Base-by-base conservation (phyloP, 2,113 vertebrate species). In the Cyprinodon variegatus region DNA sequence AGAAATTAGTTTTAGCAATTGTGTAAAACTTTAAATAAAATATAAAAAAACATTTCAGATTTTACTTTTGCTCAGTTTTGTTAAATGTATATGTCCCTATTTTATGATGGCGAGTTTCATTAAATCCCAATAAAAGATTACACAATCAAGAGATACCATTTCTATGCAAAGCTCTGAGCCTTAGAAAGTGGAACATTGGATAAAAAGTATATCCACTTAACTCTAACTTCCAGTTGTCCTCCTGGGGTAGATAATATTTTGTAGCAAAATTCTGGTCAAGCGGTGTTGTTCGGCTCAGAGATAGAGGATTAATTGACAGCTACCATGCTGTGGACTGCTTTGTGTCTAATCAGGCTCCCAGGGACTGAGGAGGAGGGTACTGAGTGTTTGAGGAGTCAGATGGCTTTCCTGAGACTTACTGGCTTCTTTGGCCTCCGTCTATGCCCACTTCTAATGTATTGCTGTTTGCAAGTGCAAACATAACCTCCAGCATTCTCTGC, bases 341-440 rank as follows among this genome's bases (percentile, higher is more conserved):
- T 87, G 43, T 79, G 57, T 80, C 70, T 89, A 76, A 87, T 82
- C 90, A 93, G 93, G 78, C 86, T 88, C 81, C 68, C 74, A 38
- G 84, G 88, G 85, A 86, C 76, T 61, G 66, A 69, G 50, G 17
- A 78, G 74, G 78, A 61, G 63, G 70, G 82, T 12, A 0, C 38
- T 14, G 74, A 78, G 72, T 90, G 88, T 86, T 72, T 88, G 83
- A 90, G 68, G 74, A 88, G 84, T 69, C 90, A 74, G 72, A 43
- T 65, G 11, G 61, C 61, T 68, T 65, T 88, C 73, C 70, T 89
- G 70, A 81, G 92, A 72, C 57, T 90, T 80, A 76, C 85, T 77
- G 87, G 86, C 74, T 89, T 93, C 29, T 68, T 83, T 92, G 86
- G 75, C 85, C 81, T 92, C 90, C 45, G 14, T 92, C 63, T 89